Base-by-base conservation (phyloP, 23 tunicate genomes). In the Styela clava region DNA sequence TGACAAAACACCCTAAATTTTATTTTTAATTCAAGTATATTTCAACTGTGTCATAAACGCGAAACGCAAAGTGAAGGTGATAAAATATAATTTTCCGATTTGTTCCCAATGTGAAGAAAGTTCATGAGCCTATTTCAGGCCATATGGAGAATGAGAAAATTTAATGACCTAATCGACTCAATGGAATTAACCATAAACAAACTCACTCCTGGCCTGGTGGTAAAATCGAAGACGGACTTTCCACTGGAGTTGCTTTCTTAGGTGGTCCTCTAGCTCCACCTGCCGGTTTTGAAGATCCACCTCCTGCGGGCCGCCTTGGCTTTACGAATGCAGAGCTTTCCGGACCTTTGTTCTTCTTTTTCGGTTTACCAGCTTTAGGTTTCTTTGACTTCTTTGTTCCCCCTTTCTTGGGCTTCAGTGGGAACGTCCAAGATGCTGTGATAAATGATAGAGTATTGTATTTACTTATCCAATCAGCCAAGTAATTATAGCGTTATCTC, bases 341-440 rank as follows among this genome's bases (percentile, higher is more conserved):
- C 56, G 56, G 12, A 5, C 56, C 56, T 12, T 44, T 44, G 7
- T 71, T 71, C 35, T n/a, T n/a, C 12, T 33, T 21, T 16, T 71
- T 71, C 3, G 77, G 77, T 71, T 71, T 71, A 7, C 12, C 12
- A 5, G 77, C 27, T 71, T 27, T 71, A 7, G 77, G 35, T 65
- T 65, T 65, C 16, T 16, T 16, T 32, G 35, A 7, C 5, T 16
- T 7, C 29, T 30, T 71, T 3, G 27, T 32, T 34, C 37, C 34
- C 7, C 12, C 5, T n/a, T n/a, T n/a, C 24, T 33, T 27, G 7
- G 77, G 34, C 16, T 71, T 71, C 5, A 21, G 23, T 28, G 34
- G 23, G 77, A 71, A 71, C 34, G 77, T 34, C 77, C 77, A 71
- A 34, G 77, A 71, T 26, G 37, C 77, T 65, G 71, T 25, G 7